phyloP scores from a whole-genome alignment of 2,888 invertebrate species.

The Masnerella sp. region DNA sequence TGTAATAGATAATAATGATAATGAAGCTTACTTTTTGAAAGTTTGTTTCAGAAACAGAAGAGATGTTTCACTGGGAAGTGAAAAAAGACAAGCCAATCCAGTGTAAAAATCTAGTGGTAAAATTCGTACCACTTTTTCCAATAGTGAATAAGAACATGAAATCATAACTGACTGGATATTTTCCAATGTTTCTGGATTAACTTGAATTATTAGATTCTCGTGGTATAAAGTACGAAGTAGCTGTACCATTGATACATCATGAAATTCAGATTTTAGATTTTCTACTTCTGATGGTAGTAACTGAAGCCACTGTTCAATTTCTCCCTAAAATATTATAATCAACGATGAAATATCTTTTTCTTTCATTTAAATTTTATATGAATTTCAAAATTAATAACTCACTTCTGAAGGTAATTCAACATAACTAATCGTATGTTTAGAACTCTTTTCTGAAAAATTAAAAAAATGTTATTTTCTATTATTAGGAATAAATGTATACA shows the following conservation, averaged over 20 bases:
- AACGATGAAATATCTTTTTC: background rate
- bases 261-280: constrained; percentile 63
- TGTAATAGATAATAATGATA: too few relatives aligned
- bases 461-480: too few relatives aligned
- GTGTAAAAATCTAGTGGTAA: constrained; percentile 73
- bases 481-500: background rate
- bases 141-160: constrained; percentile 62
- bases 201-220: constrained; percentile 33
- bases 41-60: constrained; percentile 65
- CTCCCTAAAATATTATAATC: constrained; percentile 27
- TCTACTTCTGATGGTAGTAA: constrained; percentile 46
- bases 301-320: constrained; percentile 32
- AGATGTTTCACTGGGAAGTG: constrained; percentile 67
- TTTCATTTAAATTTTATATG: too few relatives aligned
- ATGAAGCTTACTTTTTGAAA: constrained; percentile 47
- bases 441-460: background rate
- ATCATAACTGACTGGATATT: constrained; percentile 4
- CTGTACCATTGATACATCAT: constrained; percentile 66
- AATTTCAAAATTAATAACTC: background rate
- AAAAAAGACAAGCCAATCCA: constrained; percentile 73
- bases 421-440: background rate
- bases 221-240: constrained; percentile 66
- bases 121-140: constrained; percentile 74
- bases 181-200: background rate
- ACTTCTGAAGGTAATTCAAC: background rate